These are phyloP conservation scores for Orchesella cincta DNA, from an alignment of 1,140 invertebrate genomes.

Conservation along the genomic window DNA sequence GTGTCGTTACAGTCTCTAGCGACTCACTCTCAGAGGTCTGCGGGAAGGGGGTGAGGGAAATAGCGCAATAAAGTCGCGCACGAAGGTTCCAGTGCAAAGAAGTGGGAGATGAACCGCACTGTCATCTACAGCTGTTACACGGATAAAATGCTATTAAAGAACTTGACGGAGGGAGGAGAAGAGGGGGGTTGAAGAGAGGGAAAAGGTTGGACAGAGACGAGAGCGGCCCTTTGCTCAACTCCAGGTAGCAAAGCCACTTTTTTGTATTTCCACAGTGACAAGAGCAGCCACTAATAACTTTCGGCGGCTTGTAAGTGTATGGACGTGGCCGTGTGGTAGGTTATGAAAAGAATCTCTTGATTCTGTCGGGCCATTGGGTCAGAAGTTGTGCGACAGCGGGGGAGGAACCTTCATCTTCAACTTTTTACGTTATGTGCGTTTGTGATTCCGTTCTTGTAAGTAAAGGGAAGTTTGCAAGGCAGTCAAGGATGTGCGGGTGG, in stretches of 20 bases:
- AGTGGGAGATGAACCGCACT: no score
- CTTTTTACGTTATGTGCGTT: no score
- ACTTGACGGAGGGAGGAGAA: no score
- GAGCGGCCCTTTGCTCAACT: conserved; percentile 21
- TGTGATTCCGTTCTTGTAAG: no score
- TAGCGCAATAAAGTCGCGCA: neutral
- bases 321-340: neutral
- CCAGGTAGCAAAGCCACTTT: conserved; percentile 7
- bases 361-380: neutral
- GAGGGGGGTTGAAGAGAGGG: neutral
- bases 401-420: no score
- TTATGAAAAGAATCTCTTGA: neutral
- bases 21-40: neutral
- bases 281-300: conserved; percentile 11
- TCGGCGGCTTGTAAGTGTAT: neutral
- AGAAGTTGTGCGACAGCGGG: no score
- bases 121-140: no score
- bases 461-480: neutral
- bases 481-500: no score
- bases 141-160: conserved; percentile 22
- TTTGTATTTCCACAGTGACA: neutral
- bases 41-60: no score
- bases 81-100: neutral
- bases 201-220: conserved; percentile 9
- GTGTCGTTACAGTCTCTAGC: neutral